These are phyloP conservation scores for Tetramorium bicarinatum DNA, from an alignment of 2,888 invertebrate genomes.

Conservation along the genomic window DNA sequence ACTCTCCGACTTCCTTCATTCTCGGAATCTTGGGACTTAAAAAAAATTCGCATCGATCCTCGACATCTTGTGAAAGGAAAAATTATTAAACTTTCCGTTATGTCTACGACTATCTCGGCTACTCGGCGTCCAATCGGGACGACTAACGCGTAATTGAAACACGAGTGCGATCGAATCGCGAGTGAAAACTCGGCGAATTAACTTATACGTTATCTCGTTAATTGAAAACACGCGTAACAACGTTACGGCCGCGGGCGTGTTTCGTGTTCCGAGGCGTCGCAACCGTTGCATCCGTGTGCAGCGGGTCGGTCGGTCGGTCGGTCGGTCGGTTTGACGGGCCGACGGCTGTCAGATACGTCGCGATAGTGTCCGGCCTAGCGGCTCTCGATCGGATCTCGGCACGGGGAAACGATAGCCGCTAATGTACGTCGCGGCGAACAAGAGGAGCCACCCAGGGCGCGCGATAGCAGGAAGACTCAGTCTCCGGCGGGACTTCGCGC, in stretches of 20 bases:
- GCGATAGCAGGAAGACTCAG: conserved; percentile 65
- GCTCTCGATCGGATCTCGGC: conserved; percentile 71
- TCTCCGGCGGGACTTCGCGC: background rate
- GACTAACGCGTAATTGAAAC: background rate
- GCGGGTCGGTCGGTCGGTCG: conserved; percentile 42
- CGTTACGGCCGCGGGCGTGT: background rate
- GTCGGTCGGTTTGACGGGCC: conserved; percentile 72
- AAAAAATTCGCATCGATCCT: background rate
- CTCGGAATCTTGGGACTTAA: background rate
- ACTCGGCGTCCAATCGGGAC: background rate
- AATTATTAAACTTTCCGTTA: background rate
- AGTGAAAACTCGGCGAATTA: background rate
- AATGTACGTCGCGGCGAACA: conserved; percentile 76
- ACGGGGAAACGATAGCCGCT: conserved; percentile 75
- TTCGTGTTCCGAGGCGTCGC: conserved; percentile 27
- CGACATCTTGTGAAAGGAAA: background rate
- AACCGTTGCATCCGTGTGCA: conserved; percentile 53
- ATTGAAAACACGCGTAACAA: conserved; percentile 38
- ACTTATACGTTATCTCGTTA: conserved; percentile 16
- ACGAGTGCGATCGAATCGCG: background rate
- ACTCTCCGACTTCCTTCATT: background rate
- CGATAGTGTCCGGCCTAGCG: conserved; percentile 70
- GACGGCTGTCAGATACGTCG: conserved; percentile 79
- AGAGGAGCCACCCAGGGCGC: conserved; percentile 75
- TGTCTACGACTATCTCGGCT: background rate